Evolutionary conservation across 2,113 vertebrate species (phyloP), one percentile per base, ranked within the genome.

Genomic region (Eulemur macaco): DNA sequence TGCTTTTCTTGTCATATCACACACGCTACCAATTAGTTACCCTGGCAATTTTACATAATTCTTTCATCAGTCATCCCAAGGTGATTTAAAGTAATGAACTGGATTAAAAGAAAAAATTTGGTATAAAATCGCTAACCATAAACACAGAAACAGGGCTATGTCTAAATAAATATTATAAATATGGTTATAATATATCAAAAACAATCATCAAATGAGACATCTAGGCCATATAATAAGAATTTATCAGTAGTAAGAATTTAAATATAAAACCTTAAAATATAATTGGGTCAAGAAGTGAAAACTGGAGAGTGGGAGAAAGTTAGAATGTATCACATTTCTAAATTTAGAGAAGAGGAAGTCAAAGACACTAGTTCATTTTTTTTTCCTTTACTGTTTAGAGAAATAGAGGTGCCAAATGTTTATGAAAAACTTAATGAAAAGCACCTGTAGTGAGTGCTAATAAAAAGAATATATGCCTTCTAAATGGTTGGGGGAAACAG

Each of bases 111-210:
- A 20, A 58, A 71, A 50, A 39, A 7, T 58, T 86, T 58, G 12
- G 8, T 58, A 31, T 54, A 39, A 89, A 74, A 68, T n/a, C 42
- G 66, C 17, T 68, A 64, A n/a, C 1, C 34, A 23, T 80, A 66
- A 68, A 78, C 27, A 93, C 25, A 39, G 31, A 93, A 64, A 77
- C 13, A 4, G 5, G 86, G 45, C 58, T 71, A 6, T 23, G 10
- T 69, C 74, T 73, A 89, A 86, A 78, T 63, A 83, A 89, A 86
- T 89, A 20, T 29, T 92, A 50, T 31, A 89, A 87, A 86, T 31
- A 74, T 14, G 5, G 6, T 42, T 88, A 76, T 6, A 76, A 77
- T 63, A 50, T 77, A 69, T 20, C 34, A 89, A 73, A 88, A 80
- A 18, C n/a, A 58, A 82, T 66, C 29, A 86, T 77, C 34, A 82